Evolutionary conservation across 2,113 vertebrate species (phyloP), one percentile per base, ranked within the genome.

Genomic region (Heterotilapia buettikoferi): DNA sequence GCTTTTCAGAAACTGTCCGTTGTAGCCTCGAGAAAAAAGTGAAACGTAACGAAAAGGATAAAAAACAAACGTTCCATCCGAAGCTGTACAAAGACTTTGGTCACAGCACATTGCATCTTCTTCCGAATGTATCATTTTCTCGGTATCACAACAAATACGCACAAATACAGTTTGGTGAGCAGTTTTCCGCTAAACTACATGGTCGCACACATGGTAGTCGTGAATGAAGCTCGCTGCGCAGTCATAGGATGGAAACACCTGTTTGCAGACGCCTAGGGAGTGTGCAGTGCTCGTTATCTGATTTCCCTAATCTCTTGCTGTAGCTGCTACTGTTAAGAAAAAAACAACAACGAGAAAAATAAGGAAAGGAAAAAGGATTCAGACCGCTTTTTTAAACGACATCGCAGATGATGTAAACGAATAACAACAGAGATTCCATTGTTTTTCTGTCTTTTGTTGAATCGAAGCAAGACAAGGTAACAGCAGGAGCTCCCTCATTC

Each of bases 201-300:
- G 54, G 50, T 79, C 80, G 88, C 90, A 84, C 93, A 92, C 89
- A 80, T 85, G 83, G 71, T 6, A 47, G 86, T 56, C 76, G 71
- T 84, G 80, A 91, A 90, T 86, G 84, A 82, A 85, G 54, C 89
- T 88, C 66, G 80, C 12, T 76, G 92, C 88, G 78, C 80, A 88
- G 85, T 85, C 88, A 88, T 10, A 61, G 78, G 57, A 76, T 84
- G 85, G 68, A 92, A 93, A 96, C 96, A 97, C 96, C 96, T 97
- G 96, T 97, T 96, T 93, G 94, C 83, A 88, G 90, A 80, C 36
- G 63, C 61, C 53, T 43, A 83, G 50, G 57, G 63, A 84, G 78
- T 80, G 61, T 80, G 43, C 82, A 82, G 7, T 9, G 83, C 79
- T 45, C 86, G 76, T 56, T 66, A 53, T 82, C 76, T 61, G 86